Base-by-base conservation (phyloP, 1,140 invertebrate genomes). In the Macrosteles quadrilineatus region DNA sequence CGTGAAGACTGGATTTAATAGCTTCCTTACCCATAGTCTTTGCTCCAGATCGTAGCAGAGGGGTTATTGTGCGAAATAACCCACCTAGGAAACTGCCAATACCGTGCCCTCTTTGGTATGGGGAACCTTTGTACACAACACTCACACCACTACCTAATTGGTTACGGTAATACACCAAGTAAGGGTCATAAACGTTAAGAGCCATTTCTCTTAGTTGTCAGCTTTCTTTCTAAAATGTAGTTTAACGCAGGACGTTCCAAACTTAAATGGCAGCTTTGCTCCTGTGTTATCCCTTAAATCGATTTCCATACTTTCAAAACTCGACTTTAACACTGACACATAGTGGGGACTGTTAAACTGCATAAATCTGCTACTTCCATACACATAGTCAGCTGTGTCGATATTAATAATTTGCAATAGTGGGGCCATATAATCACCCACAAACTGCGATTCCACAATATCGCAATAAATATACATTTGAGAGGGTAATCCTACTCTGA, bases 391-490 rank as follows among this genome's bases (percentile, higher is more conserved):
- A 27, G 57, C 11, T 30, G 21, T 62, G 29, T 62, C 57, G 19
- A 62, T 30, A 19, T 30, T 62, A 25, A 62, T 30, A 4, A 62
- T 62, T 62, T 62, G 11, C 29, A 62, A 62, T 23, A 78, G 67
- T 30, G 75, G 72, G 21, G 72, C 73, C 55, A 77, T 74, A 14
- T 76, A 73, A 71, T 79, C 76, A 11, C 77, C 77, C 40, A 79
- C 75, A 14, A 77, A 73, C 65, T 79, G 77, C 14, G 76, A 73
- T 69, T 76, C 74, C 14, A 77, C 66, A 25, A 78, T 77, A 70
- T 79, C 77, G 47, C 72, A 76, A 66, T 80, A 79, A 67, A 79
- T 71, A 73, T 77, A 79, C 59, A 76, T 55, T 67, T 78, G 74
- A 25, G 74, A 68, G 45, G 75, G 23, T 40, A 66, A 19, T 6